Base-by-base conservation (phyloP, 2,888 invertebrate species). In the Microctonus hyperodae region DNA sequence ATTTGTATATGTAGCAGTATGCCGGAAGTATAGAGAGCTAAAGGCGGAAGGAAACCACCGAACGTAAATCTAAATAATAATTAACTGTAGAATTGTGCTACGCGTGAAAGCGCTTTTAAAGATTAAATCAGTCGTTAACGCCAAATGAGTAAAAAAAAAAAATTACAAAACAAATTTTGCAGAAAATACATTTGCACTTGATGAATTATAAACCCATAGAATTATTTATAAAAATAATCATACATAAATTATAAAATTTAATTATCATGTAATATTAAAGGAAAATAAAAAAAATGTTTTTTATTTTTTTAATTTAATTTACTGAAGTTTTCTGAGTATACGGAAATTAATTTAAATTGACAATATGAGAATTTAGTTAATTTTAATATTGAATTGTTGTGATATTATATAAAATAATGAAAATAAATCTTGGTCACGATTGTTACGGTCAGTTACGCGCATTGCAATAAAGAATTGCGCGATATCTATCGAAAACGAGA, bases 11-110 rank as follows among this genome's bases (percentile, higher is more conserved):
- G 33, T 25, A 37, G 58, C 16, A 44, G 9, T 16, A 44, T 62
- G 62, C 37, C 63, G 71, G 72, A 72, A 72, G 56, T 66, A 64
- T 66, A 67, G 64, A 62, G 67, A 67, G 62, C 59, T 35, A 73
- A 75, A 78, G 75, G 74, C 76, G 78, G 78, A 79, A 78, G 78
- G 77, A 79, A 78, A 78, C 48, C 16, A 44, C 57, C 56, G 55
- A 55, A n/a, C 23, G 57, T 64, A 59, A 60, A 69, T 71, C 73
- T 69, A 74, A 76, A 72, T 75, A 76, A 75, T 77, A 75, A 77
- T 77, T 76, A 78, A 74, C 72, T 67, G 62, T 70, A 71, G 53
- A 70, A 72, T 69, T 75, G 74, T 74, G 63, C 71, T 69, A 73
- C 75, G 72, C 75, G 78, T 77, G 78, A 78, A 78, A 78, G 77